phyloP scores from a whole-genome alignment of 1,140 invertebrate species.

The Heliconius eleuchia region DNA sequence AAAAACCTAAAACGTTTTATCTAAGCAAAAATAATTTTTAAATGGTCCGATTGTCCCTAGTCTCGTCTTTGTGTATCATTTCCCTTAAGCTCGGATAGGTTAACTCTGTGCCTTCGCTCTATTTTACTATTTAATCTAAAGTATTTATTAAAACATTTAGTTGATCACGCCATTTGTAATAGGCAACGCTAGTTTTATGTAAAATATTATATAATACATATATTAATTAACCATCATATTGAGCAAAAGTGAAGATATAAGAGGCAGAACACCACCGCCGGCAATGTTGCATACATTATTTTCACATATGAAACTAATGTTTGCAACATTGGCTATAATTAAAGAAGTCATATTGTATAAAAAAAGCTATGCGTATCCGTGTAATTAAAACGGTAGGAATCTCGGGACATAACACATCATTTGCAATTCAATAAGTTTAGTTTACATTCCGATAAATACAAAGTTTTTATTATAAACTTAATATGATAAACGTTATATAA shows the following conservation, averaged over 20 bases:
- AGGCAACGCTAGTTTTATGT: background rate
- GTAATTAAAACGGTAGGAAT: no score
- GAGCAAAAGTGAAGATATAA: background rate
- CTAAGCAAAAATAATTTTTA: background rate
- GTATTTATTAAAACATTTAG: constrained; percentile 19
- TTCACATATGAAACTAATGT: background rate
- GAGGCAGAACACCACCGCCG: background rate
- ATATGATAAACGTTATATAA: no score
- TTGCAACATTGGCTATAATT: background rate
- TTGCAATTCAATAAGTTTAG: no score
- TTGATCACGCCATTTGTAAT: constrained; percentile 3
- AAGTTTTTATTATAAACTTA: no score
- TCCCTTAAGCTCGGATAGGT: constrained; percentile 40
- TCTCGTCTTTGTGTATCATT: constrained; percentile 17
- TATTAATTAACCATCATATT: background rate
- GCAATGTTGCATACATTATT: no score
- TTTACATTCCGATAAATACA: no score
- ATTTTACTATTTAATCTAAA: constrained; percentile 32
- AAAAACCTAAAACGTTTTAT: background rate
- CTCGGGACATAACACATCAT: no score
- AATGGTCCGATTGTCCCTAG: constrained; percentile 4
- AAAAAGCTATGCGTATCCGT: background rate
- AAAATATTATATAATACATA: background rate
- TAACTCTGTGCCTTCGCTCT: constrained; percentile 51
- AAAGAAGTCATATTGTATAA: background rate